Conservation (phyloP, 2,888 invertebrate genomes). For the Lithophane socia region DNA sequence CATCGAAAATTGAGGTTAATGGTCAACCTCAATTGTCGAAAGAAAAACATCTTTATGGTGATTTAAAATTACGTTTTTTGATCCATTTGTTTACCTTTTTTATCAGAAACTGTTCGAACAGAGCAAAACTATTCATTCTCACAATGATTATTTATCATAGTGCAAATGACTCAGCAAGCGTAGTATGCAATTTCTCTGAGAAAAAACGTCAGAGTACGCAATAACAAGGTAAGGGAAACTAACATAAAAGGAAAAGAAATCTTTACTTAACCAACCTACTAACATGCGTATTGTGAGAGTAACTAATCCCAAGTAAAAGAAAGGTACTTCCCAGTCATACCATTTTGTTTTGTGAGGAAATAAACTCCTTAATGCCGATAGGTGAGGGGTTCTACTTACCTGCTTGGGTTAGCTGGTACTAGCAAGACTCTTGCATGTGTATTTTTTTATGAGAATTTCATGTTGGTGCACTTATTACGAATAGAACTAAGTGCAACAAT, state of each 20-base stretch:
- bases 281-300: conserved; percentile 40
- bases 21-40: no score
- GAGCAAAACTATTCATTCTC: no score
- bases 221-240: conserved; percentile 50
- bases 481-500: conserved; percentile 1
- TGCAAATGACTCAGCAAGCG: not conserved
- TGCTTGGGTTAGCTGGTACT: not conserved
- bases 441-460: not conserved
- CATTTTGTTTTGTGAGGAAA: conserved; percentile 74
- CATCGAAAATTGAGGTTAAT: not conserved
- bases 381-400: conserved; percentile 13
- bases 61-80: not conserved
- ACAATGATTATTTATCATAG: not conserved
- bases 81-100: not conserved
- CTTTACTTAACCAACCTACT: conserved; percentile 11
- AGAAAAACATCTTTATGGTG: no score
- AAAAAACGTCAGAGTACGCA: conserved; percentile 25
- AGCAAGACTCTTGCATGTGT: not conserved
- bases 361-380: conserved; percentile 62
- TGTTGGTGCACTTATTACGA: not conserved
- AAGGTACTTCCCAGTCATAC: conserved; percentile 67
- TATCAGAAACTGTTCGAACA: not conserved
- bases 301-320: conserved; percentile 65
- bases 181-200: conserved; percentile 12
- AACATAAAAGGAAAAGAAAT: conserved; percentile 58